Base-by-base conservation (phyloP, 1,140 invertebrate genomes). In the Holcopasites calliopsidis region DNA sequence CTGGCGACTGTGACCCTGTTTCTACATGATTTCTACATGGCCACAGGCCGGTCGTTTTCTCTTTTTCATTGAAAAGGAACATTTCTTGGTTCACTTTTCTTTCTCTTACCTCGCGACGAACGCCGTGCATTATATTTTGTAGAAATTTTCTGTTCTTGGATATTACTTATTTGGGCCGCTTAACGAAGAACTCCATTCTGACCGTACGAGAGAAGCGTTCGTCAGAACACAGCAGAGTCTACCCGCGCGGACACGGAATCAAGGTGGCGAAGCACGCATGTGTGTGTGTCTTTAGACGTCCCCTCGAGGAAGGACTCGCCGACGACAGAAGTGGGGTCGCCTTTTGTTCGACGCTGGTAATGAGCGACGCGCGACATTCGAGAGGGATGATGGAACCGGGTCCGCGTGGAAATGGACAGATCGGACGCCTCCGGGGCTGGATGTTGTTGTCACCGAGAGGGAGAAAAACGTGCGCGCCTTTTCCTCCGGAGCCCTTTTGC, bases 331-430 rank as follows among this genome's bases (percentile, higher is more conserved):
- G 78, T 66, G 60, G 60, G 79, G 47, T 76, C 72, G 78, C 40
- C 80, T 76, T 82, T 81, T 82, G 80, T 80, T 57, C 80, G 55
- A 70, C 73, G 80, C 73, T 80, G 80, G 61, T 82, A 82, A 82
- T 82, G 80, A 82, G 80, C 78, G 80, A 80, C 80, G 80, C 79
- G 28, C 66, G 78, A 82, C 66, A 68, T 79, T 62, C 73, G 49
- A 65, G 42, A 65, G 35, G 42, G 61, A 66, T 38, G 54, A 5
- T 44, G 60, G 4, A 79, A 66, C 62, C 52, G 40, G 75, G 50
- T 44, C 52, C 38, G 60, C 31, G 65, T 75, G 79, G 79, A 66
- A 76, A 76, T 80, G 79, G 80, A 81, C 80, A 72, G 80, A 82
- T 82, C 74, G 61, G 78, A 81, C 73, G 75, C 61, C 81, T 82